Evolutionary conservation across 2,797 vertebrate species (phyloP).

Genomic region (Sebastes hopkinsi): DNA sequence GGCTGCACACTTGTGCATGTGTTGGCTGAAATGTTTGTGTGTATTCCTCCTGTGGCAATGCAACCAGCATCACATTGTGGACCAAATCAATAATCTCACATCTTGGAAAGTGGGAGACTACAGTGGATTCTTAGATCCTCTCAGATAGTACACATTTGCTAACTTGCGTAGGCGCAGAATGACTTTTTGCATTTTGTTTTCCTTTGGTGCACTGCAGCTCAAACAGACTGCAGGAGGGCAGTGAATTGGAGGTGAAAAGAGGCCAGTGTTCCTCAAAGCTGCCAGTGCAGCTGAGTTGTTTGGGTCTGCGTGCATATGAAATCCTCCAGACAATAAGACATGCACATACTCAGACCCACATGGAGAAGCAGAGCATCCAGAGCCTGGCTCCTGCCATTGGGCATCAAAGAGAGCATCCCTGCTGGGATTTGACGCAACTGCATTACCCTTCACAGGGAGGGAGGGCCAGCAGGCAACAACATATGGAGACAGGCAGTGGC

Average conservation of each 20-base stretch:
- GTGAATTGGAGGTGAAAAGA: constrained; percentile 45
- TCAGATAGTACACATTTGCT: background rate
- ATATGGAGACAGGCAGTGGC: constrained; percentile 40
- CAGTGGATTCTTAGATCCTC: background rate
- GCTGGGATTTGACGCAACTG: constrained; percentile 52
- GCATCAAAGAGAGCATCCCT: constrained; percentile 53
- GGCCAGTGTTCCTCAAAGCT: constrained; percentile 43
- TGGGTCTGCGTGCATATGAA: constrained; percentile 19
- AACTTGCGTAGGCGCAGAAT: background rate
- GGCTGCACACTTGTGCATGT: background rate
- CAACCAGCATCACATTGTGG: background rate
- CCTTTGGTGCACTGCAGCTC: constrained; percentile 43
- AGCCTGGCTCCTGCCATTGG: constrained; percentile 33
- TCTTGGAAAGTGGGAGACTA: background rate
- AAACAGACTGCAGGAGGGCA: constrained; percentile 31
- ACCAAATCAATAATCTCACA: constrained; percentile 27
- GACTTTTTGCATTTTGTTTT: constrained; percentile 26
- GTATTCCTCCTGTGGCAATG: background rate
- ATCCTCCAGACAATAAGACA: constrained; percentile 41
- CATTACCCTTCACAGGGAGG: constrained; percentile 39
- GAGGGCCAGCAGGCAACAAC: constrained; percentile 30
- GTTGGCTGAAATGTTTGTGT: background rate
- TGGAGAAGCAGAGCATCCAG: constrained; percentile 3
- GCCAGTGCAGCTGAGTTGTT: constrained; percentile 23
- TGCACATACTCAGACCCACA: constrained; percentile 30